These are phyloP conservation scores for Ailuropoda melanoleuca DNA, from an alignment of 2,113 vertebrate species.

Conservation along the genomic window DNA sequence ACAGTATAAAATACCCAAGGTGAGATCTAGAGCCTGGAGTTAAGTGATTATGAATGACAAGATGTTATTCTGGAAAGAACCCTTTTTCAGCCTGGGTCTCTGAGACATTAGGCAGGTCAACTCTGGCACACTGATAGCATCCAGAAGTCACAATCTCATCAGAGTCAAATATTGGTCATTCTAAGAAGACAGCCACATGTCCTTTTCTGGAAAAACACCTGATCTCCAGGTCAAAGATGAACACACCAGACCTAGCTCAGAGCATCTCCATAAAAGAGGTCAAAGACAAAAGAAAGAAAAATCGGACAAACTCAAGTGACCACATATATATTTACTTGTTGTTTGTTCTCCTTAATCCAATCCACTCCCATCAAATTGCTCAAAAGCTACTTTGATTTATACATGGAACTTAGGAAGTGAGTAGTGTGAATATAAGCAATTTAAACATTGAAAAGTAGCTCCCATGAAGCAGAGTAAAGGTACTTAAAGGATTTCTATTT, in stretches of 20 bases:
- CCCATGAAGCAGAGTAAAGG: slow-evolving; percentile 53
- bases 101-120: not conserved
- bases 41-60: not conserved
- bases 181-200: not conserved
- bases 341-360: slow-evolving; percentile 61
- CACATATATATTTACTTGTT: slow-evolving; percentile 24
- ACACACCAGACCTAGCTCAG: not conserved
- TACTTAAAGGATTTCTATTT: slow-evolving; percentile 67
- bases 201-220: not conserved
- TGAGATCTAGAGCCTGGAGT: not conserved
- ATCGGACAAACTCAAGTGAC: not conserved
- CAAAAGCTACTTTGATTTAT: slow-evolving; percentile 60
- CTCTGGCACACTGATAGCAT: not conserved
- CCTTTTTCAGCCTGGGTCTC: not conserved
- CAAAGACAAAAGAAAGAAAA: not conserved
- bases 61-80: not conserved
- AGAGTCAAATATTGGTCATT: not conserved
- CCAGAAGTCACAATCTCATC: not conserved
- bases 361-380: slow-evolving; percentile 47
- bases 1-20: not conserved
- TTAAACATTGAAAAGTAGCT: slow-evolving; percentile 61
- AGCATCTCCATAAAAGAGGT: not conserved
- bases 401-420: slow-evolving; percentile 63
- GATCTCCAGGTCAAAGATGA: not conserved
- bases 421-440: slow-evolving; percentile 23